Percentiles rank a stretch among this genome's conserved stretches.
Evolutionary conservation across 2,888 invertebrate genomes (phyloP).

Genomic region (Drosophila cyrtoloma): DNA sequence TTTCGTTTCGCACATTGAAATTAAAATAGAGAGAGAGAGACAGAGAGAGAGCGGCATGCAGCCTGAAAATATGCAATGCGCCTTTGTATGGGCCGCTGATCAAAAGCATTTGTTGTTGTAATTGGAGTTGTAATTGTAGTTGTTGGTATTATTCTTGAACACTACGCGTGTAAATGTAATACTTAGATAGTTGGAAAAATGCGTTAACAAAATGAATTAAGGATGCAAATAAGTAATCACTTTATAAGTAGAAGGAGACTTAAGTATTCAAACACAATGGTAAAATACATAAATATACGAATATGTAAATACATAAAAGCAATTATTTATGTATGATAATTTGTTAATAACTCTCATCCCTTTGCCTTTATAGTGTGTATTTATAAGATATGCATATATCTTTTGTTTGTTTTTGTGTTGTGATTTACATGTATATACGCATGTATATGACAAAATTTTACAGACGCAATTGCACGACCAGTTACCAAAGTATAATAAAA

Average conservation of each 20-base stretch:
- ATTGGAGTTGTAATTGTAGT: conserved; percentile 3
- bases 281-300: conserved; percentile 44
- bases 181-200: conserved; percentile 36
- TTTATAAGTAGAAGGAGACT: conserved; percentile 37
- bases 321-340: conserved; percentile 46
- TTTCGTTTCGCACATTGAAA: conserved; percentile 10
- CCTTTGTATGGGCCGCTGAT: conserved; percentile 28
- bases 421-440: conserved; percentile 37
- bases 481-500: conserved; percentile 54
- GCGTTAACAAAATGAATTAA: conserved; percentile 44
- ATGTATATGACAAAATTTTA: conserved; percentile 54
- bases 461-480: conserved; percentile 71
- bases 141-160: conserved; percentile 17
- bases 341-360: conserved; percentile 53
- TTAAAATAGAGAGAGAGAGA: conserved; percentile 33
- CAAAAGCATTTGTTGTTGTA: conserved; percentile 34
- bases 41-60: conserved; percentile 51
- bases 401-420: conserved; percentile 7
- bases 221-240: conserved; percentile 58
- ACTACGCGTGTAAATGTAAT: conserved; percentile 44
- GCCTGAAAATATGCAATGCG: conserved; percentile 54
- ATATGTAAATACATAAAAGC: conserved; percentile 48
- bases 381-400: conserved; percentile 21
- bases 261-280: conserved; percentile 46
- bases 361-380: conserved; percentile 29